Base-by-base conservation (phyloP, 2,113 vertebrate species). In the Hemibagrus wyckioides region DNA sequence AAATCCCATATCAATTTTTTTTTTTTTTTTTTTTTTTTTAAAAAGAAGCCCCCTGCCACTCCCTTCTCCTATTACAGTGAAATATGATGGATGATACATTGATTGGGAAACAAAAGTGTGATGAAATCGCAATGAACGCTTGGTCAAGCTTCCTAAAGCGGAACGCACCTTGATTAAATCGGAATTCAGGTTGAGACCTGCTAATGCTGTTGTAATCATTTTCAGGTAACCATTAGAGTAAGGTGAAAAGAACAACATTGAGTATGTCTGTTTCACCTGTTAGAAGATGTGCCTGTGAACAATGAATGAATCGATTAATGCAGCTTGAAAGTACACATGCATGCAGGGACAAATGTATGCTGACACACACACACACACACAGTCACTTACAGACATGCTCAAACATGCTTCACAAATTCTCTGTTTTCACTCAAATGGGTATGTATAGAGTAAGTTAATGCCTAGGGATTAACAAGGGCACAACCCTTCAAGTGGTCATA, bases 241-340 rank as follows among this genome's bases (percentile, higher is more conserved):
- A 50, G 63, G 56, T 30, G 11, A 56, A 61, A 44, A 6, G 23
- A 44, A 83, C n/a, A 75, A 73, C 36, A 23, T 28, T 33, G 17
- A 77, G 3, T 7, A 48, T 5, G 2, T 85, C 14, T 36, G 5
- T 25, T 86, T 82, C 89, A 89, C 86, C 93, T 80, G 54, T 77
- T 44, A 73, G 83, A 94, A 93, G 94, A 94, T 93, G 54, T 75
- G n/a, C 75, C 65, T 76, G 85, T 52, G 88, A 93, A 94, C 93
- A 94, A 93, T 89, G 89, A 94, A 93, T 92, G 91, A 93, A 94
- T 92, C 92, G 90, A 93, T 94, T 86, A 90, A 79, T 23, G 83
- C 85, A 82, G 52, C 83, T 89, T 88, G 77, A 90, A 30, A 25
- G 86, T 82, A 91, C 85, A 91, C 75, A 81, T 4, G 44, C 65